Evolutionary conservation across 2,113 vertebrate species (phyloP).

Genomic region (Todiramphus chloris): DNA sequence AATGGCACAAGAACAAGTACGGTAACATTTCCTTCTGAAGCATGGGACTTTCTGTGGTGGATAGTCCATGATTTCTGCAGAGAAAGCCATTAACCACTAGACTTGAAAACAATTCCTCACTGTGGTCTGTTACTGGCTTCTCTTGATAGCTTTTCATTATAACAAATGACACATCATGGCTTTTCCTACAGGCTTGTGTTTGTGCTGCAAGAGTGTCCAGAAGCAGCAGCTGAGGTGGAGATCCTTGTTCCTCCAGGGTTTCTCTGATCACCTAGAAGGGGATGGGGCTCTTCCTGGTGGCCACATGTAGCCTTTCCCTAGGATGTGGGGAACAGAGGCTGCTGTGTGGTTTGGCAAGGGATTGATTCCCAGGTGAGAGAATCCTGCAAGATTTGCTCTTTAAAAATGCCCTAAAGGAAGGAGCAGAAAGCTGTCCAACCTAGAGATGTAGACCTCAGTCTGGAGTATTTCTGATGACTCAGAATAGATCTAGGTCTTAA

Average conservation of each 20-base stretch:
- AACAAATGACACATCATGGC: neutral
- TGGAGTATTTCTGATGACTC: neutral
- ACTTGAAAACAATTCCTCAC: neutral
- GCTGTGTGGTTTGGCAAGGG: neutral
- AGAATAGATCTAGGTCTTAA: neutral
- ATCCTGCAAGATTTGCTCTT: neutral
- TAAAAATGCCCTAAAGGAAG: neutral
- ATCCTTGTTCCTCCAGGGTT: neutral
- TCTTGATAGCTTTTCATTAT: neutral
- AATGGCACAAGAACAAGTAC: neutral
- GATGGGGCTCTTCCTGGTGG: neutral
- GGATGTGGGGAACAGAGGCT: neutral
- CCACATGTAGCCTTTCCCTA: neutral
- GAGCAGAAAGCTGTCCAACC: neutral
- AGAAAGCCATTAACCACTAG: neutral
- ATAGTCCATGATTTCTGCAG: neutral
- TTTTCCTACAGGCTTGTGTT: neutral
- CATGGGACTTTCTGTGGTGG: neutral
- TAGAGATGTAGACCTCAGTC: rapidly evolving
- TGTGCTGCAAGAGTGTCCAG: neutral
- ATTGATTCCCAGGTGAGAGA: neutral
- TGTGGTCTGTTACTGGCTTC: neutral
- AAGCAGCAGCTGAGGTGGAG: neutral
- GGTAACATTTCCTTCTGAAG: neutral
- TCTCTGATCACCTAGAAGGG: neutral